These are phyloP conservation scores for Lydus trimaculatus DNA, from an alignment of 2,888 invertebrate genomes.

Conservation along the genomic window DNA sequence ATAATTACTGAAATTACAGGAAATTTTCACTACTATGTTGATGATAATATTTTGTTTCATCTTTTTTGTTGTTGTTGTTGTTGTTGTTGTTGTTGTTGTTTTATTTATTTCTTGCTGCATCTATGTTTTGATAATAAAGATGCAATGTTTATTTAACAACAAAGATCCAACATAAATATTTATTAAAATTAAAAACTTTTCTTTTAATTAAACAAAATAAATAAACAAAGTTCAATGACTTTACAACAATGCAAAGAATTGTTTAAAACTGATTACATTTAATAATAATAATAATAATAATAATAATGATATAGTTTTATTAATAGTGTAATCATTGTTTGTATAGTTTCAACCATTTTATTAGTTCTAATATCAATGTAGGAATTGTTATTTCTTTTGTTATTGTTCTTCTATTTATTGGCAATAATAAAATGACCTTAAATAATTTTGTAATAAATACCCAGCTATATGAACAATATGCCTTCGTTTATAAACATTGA, in stretches of 20 bases:
- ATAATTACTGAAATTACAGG: not conserved
- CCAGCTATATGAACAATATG: not conserved
- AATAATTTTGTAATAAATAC: too few species aligned
- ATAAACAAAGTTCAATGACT: not conserved
- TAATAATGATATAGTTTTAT: not conserved
- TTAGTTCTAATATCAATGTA: not conserved
- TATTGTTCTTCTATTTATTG: not conserved
- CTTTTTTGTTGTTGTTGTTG: too few species aligned
- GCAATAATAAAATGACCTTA: not conserved
- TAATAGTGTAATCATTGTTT: not conserved
- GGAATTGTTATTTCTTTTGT: not conserved
- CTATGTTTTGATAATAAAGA: not conserved
- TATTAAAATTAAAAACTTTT: not conserved
- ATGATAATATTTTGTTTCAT: not conserved
- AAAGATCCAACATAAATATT: not conserved
- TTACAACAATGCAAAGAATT: not conserved
- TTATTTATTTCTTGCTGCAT: not conserved
- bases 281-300: slow-evolving; percentile 1
- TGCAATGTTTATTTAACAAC: not conserved
- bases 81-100: too few species aligned
- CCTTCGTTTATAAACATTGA: not conserved
- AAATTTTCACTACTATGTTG: not conserved
- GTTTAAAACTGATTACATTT: not conserved
- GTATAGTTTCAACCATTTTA: not conserved
- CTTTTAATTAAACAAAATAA: not conserved